phyloP scores from a whole-genome alignment of 2,888 invertebrate genomes.

The Microctonus hyperodae region DNA sequence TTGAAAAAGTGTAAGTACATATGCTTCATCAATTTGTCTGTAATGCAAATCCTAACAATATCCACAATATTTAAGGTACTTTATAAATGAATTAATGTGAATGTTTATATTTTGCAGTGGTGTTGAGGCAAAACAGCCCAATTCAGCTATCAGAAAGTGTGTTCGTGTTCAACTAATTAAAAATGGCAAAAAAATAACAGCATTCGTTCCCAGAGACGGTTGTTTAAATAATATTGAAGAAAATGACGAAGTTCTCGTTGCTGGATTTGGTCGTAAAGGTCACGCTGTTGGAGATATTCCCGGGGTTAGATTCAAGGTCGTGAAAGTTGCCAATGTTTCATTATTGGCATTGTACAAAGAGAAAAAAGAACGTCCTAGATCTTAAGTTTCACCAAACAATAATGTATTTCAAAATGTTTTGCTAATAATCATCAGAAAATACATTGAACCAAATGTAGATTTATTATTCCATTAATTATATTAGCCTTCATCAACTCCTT shows the following conservation, averaged over 20 bases:
- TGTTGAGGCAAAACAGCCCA: conserved; percentile 99
- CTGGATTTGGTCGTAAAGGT: conserved; percentile 99
- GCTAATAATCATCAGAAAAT: conserved; percentile 6
- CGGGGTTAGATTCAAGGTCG: conserved; percentile 92
- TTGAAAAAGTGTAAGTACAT: conserved; percentile 98
- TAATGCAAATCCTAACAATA: too few species aligned
- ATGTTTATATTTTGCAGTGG: conserved; percentile 72
- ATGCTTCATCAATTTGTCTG: conserved; percentile 39
- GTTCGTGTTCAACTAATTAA: conserved; percentile 99
- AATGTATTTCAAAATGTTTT: background rate
- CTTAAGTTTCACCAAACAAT: conserved; percentile 72
- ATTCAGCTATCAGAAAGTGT: conserved; percentile 99
- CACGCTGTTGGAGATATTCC: conserved; percentile 99
- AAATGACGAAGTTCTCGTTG: conserved; percentile 99
- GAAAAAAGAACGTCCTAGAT: conserved; percentile 99
- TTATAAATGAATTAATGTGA: too few species aligned
- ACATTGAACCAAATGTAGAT: background rate
- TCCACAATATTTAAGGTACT: too few species aligned
- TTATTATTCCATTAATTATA: too few species aligned
- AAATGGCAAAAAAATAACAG: conserved; percentile 99
- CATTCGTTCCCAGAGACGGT: conserved; percentile 99
- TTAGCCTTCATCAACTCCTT: too few species aligned
- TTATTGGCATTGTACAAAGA: conserved; percentile 98
- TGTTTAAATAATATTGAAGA: conserved; percentile 99
- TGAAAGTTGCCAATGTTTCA: conserved; percentile 99